Evolutionary conservation across 1,140 invertebrate genomes (phyloP), one percentile per base, ranked within the genome.

Genomic region (Pseudomyrmex flavicornis): DNA sequence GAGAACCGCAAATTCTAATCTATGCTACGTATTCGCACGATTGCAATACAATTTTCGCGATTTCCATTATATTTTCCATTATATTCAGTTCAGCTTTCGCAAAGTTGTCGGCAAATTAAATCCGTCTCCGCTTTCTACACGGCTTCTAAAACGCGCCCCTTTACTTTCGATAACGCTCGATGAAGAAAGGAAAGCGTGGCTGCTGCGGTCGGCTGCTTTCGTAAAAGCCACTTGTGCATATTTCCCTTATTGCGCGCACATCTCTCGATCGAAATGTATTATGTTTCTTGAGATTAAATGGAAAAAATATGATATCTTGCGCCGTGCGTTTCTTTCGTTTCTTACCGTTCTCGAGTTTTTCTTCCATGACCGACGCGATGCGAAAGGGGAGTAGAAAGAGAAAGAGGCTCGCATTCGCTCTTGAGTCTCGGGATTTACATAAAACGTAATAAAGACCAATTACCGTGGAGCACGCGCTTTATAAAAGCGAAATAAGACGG

Each of bases 381-480:
- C 65, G 46, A 26, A 3, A 35, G 10, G 35, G 7, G 5, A 35
- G 35, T 35, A 35, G 35, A 35, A 35, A 35, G 35, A 35, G 35
- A 35, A 7, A 35, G 35, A 35, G 35, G 5, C 35, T 46, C 9
- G 15, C 12, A 7, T 12, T 56, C 52, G 52, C 26, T 2, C 35
- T 79, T 35, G 46, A n/a, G 9, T 73, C 46, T 22, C 63, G 44
- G 15, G 52, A 69, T 79, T 79, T 79, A 35, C 52, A 70, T 79
- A 69, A 79, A 70, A 70, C 20, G 35, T 79, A 70, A 79, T 63
- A 82, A 74, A 62, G 50, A 62, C 10, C 79, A 82, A 82, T 82
- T 82, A 82, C 44, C 58, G n/a, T 62, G 69, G 9, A 44, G 26
- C 12, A 35, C 4, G 26, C 35, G 35, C n/a, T 20, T 79, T 17